A percentile compares a stretch with the other conserved stretches of the same genome.
These are phyloP conservation scores for Galagoides demidoff DNA, from an alignment of 2,797 vertebrate genomes.

Conservation along the genomic window DNA sequence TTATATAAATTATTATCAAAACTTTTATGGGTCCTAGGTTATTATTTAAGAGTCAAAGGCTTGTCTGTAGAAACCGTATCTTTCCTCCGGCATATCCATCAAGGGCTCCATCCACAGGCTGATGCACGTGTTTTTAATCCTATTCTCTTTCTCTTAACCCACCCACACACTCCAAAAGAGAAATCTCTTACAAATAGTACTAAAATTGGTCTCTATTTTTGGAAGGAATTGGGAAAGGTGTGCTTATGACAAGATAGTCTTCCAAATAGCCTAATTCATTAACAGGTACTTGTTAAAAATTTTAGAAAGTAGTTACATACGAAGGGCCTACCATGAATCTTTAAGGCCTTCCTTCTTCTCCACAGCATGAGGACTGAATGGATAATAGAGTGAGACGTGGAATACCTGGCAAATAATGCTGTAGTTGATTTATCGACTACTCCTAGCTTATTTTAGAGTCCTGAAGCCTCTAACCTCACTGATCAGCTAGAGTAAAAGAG, in stretches of 20 bases:
- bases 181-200: not conserved
- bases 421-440: not conserved
- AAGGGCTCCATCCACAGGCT: not conserved
- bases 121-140: not conserved
- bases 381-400: not conserved
- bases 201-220: not conserved
- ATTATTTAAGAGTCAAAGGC: not conserved
- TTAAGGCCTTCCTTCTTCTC: not conserved
- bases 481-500: not conserved
- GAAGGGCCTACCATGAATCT: not conserved
- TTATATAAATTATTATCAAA: not conserved
- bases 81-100: not conserved
- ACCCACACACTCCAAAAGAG: not conserved
- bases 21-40: not conserved
- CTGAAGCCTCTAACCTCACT: not conserved
- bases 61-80: not conserved
- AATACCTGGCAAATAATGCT: not conserved
- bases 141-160: not conserved
- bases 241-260: not conserved
- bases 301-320: slow-evolving; percentile 26
- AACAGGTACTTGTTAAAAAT: not conserved
- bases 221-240: not conserved
- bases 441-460: slow-evolving; percentile 23
- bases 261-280: slow-evolving; percentile 1
- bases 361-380: not conserved